Evolutionary conservation across 2,797 vertebrate genomes (phyloP).

Genomic region (Rhinogobio ventralis): DNA sequence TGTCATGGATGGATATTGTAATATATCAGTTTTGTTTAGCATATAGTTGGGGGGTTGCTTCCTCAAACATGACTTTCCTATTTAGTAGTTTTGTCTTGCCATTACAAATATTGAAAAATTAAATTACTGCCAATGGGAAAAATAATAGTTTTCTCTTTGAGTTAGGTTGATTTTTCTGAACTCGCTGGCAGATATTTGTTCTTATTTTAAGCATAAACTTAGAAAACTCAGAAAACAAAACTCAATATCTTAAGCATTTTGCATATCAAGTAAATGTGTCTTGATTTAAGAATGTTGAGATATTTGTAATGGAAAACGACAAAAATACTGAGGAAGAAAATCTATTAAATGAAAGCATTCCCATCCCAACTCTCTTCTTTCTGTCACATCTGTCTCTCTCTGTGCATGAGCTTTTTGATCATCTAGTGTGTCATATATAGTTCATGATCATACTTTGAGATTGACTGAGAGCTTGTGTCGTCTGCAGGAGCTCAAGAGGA

Average conservation of each 20-base stretch:
- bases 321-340: neutral
- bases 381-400: neutral
- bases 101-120: neutral
- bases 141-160: neutral
- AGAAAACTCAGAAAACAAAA: neutral
- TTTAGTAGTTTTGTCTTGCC: neutral
- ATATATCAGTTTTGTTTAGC: neutral
- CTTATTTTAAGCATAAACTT: neutral
- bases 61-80: neutral
- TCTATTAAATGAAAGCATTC: neutral
- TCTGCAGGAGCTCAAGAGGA: constrained; percentile 73
- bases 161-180: neutral
- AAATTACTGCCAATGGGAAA: neutral
- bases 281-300: neutral
- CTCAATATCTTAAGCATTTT: neutral
- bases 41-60: neutral
- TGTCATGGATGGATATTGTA: neutral
- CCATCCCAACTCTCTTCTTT: neutral
- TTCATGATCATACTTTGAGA: neutral
- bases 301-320: neutral
- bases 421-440: neutral
- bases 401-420: neutral
- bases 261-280: neutral
- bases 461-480: constrained; percentile 49
- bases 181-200: neutral